A percentile compares a stretch with the other conserved stretches of the same genome.
phyloP scores from a whole-genome alignment of 1,140 invertebrate genomes.

The Solen grandis region DNA sequence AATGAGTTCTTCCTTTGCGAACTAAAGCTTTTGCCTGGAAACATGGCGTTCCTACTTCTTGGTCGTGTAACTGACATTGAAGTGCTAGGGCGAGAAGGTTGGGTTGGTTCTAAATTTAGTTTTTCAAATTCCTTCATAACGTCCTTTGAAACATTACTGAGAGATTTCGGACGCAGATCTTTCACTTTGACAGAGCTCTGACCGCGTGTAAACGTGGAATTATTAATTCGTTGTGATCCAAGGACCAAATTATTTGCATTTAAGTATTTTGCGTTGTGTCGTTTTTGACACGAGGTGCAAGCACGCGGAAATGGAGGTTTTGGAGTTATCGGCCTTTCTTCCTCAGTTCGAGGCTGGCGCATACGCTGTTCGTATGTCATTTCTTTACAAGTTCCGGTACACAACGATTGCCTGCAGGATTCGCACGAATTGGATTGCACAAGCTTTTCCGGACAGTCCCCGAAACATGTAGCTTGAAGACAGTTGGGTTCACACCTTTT shows the following conservation, averaged over 20 bases:
- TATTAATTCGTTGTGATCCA: conserved; percentile 70
- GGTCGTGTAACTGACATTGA: conserved; percentile 53
- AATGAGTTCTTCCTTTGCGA: conserved; percentile 74
- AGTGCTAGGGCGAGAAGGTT: conserved; percentile 57
- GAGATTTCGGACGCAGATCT: conserved; percentile 65
- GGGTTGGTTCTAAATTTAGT: conserved; percentile 65
- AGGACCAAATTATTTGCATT: conserved; percentile 74
- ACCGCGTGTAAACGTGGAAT: conserved; percentile 68
- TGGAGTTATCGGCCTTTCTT: conserved; percentile 39
- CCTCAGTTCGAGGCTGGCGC: conserved; percentile 64
- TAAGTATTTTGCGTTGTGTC: conserved; percentile 69
- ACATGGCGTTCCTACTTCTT: conserved; percentile 64
- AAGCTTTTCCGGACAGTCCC: conserved; percentile 76
- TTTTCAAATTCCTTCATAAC: conserved; percentile 69
- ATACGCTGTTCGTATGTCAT: conserved; percentile 72
- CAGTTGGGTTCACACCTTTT: conserved; percentile 71
- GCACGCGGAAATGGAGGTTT: conserved; percentile 60
- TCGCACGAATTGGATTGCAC: conserved; percentile 63
- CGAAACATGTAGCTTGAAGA: conserved; percentile 73
- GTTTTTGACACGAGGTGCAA: conserved; percentile 69
- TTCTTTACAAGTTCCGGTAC: conserved; percentile 69
- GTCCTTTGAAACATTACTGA: conserved; percentile 25
- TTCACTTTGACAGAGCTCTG: conserved; percentile 61
- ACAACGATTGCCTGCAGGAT: conserved; percentile 68
- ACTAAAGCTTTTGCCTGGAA: conserved; percentile 72